Evolutionary conservation across 1,140 invertebrate genomes (phyloP), one percentile per base, ranked within the genome.

Genomic region (Myzus persicae): DNA sequence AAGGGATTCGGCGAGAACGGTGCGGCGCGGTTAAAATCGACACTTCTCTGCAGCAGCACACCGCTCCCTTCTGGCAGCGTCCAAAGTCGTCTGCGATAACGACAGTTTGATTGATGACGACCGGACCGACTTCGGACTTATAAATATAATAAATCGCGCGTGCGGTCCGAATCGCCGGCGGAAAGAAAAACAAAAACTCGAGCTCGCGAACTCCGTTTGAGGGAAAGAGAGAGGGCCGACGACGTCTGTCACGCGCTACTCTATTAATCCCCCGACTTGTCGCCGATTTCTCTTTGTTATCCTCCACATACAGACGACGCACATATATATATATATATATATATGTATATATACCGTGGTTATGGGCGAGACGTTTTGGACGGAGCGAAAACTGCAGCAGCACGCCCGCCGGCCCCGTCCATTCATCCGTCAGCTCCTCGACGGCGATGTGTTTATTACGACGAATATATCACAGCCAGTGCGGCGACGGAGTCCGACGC

Each of bases 61-160:
- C 31, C 3, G 59, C 22, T 76, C 59, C 59, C 31, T 76, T n/a
- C 36, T 14, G 31, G n/a, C n/a, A 4, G 14, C n/a, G 59, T 76
- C 59, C 44, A 48, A n/a, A 76, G 26, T 44, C 90, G 59, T 22
- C 36, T 3, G 20, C 59, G 26, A 67, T 76, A 92, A 92, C 26
- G 91, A 84, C 91, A 54, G 91, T 51, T 85, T 93, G 91, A 93
- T 93, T 93, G 91, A 93, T 93, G 91, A 93, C 90, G 67, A 36
- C 84, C 42, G 44, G 14, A 46, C 85, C 31, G 31, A 44, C 54
- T 44, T 81, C n/a, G 67, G 59, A 85, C 14, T 85, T 88, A 88
- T 87, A 76, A 76, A 76, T 76, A 76, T 76, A 76, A 76, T 76
- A 76, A 76, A 76, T 76, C 59, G 59, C 54, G 54, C 11, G 6